Percentiles rank a stretch among this genome's conserved stretches.
phyloP scores from a whole-genome alignment of 2,888 invertebrate genomes.

The Spilosoma lubricipeda region DNA sequence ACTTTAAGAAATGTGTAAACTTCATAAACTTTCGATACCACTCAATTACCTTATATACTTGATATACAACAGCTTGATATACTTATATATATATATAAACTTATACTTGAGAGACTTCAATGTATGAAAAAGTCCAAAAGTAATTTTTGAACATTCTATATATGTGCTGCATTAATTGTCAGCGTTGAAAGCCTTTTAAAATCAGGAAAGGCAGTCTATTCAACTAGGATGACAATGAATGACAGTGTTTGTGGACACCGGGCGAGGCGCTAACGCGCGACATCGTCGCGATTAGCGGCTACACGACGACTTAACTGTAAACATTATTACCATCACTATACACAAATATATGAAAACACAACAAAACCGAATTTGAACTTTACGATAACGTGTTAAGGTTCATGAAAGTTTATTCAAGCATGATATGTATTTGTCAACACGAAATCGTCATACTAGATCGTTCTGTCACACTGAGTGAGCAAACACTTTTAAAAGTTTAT shows the following conservation, averaged over 20 bases:
- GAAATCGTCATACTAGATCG: conserved; percentile 78
- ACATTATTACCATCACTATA: conserved; percentile 80
- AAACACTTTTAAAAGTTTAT: conserved; percentile 86
- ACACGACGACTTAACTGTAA: conserved; percentile 84
- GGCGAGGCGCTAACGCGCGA: conserved; percentile 85
- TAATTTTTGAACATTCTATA: neutral
- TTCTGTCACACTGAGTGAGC: conserved; percentile 75
- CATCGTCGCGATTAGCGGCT: conserved; percentile 80
- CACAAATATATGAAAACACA: conserved; percentile 40
- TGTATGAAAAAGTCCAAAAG: neutral
- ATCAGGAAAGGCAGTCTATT: conserved; percentile 69
- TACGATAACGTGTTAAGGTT: conserved; percentile 47
- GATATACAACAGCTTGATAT: too few relatives aligned
- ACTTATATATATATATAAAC: too few relatives aligned
- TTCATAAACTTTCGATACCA: too few relatives aligned
- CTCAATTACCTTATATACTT: too few relatives aligned
- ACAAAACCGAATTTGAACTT: conserved; percentile 48
- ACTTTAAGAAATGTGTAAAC: too few relatives aligned
- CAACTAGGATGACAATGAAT: conserved; percentile 81
- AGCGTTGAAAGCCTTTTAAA: conserved; percentile 34
- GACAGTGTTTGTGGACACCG: conserved; percentile 82
- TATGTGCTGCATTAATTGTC: conserved; percentile 18
- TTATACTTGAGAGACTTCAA: neutral
- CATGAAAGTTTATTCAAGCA: conserved; percentile 27
- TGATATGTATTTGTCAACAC: conserved; percentile 67